phyloP scores from a whole-genome alignment of 92 coral and sea anemone species.

The Plumapathes pennacea region DNA sequence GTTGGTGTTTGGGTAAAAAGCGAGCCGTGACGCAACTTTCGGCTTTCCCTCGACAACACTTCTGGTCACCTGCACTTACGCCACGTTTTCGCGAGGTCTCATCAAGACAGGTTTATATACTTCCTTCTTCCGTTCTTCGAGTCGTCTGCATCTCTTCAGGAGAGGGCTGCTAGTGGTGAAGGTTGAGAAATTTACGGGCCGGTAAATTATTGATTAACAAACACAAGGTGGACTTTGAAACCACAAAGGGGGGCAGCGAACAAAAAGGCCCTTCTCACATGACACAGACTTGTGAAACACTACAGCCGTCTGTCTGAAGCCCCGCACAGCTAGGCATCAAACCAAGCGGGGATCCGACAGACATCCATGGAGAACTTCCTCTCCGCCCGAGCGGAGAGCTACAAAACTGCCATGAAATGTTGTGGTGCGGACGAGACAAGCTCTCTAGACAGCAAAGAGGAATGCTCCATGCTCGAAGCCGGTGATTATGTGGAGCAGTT shows the following conservation, averaged over 20 bases:
- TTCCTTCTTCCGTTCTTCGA: too few species aligned
- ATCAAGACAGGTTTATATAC: too few species aligned
- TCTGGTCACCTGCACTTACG: too few species aligned
- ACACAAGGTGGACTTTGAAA: conserved; percentile 50
- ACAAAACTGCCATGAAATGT: conserved; percentile 72
- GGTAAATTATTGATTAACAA: conserved; percentile 30
- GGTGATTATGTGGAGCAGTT: conserved; percentile 82
- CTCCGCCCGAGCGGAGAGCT: conserved; percentile 75
- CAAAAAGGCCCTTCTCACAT: conserved; percentile 35
- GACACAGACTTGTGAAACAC: conserved; percentile 13
- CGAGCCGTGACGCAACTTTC: too few species aligned
- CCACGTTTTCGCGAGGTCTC: too few species aligned
- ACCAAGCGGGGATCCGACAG: too few species aligned
- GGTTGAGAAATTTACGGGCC: too few species aligned
- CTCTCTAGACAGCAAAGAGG: conserved; percentile 61
- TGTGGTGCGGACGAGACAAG: conserved; percentile 71
- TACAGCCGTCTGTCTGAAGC: conserved; percentile 12
- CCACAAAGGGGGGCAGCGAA: conserved; percentile 7
- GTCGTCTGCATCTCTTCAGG: too few species aligned
- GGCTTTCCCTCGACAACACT: too few species aligned
- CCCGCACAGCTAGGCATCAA: too few species aligned
- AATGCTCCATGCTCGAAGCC: conserved; percentile 69
- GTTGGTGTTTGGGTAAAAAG: too few species aligned
- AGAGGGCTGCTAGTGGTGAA: too few species aligned
- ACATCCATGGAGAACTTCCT: conserved; percentile 71